Base-by-base conservation (phyloP, 2,888 invertebrate genomes). In the Hirtodrosophila confusa region DNA sequence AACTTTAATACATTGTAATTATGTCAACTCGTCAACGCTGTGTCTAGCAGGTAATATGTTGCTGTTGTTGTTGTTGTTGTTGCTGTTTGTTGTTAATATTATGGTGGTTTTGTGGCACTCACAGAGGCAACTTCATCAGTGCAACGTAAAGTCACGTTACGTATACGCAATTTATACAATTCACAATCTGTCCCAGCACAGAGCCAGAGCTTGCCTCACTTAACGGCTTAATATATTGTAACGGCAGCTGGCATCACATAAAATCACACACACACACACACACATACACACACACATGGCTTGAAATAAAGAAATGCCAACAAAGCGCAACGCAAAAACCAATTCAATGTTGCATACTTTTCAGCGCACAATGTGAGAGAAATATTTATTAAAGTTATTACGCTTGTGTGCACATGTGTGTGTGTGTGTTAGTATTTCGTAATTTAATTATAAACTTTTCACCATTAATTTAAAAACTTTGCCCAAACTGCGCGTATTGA, bases 371-470 rank as follows among this genome's bases (percentile, higher is more conserved):
- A 2, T 23, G 37, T 64, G 12, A 36, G 8, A 31, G 5, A 33
- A 41, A 62, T 65, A 73, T 72, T 73, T 77, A 77, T 78, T 48
- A 53, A 60, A 50, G 57, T 31, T 43, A 41, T 4, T 31, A 9
- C 56, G 45, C 44, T 54, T 65, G 45, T 62, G 50, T 64, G 17
- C 17, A 17, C 17, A 17, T 17, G 51, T 69, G 41, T 37, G 33
- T 57, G 50, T 61, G 48, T 36, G 48, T 69, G 43, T 51, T 43
- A 60, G 74, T 73, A 69, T 75, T 72, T 69, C 63, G 80, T 89
- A 88, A 89, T 89, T 89, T 89, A 89, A 89, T 89, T 89, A 89
- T 75, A 89, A 89, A 89, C 80, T 89, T 89, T 86, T 68, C 71
- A 77, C 85, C 87, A 89, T 89, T 89, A 89, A 89, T 88, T 86